These are phyloP conservation scores for Vimba vimba DNA, from an alignment of 2,113 vertebrate genomes.

Conservation along the genomic window DNA sequence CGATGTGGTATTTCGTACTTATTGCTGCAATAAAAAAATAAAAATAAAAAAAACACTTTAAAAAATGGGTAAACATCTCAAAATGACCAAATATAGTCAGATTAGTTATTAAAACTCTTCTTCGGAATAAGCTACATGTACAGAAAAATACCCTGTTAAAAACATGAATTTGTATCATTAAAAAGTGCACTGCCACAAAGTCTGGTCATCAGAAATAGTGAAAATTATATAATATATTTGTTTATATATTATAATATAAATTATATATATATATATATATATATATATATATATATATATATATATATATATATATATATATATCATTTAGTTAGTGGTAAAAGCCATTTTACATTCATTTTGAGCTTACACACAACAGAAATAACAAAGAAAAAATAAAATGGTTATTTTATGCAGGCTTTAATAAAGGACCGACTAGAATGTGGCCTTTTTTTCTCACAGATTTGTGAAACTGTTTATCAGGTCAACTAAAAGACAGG, in stretches of 20 bases:
- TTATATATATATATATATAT: too few relatives aligned
- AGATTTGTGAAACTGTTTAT: background rate
- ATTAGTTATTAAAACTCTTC: background rate
- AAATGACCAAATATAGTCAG: background rate
- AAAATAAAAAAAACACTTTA: too few relatives aligned
- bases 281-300: too few relatives aligned
- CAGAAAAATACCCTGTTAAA: background rate
- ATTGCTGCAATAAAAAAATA: background rate
- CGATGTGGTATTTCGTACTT: background rate
- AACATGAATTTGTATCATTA: background rate
- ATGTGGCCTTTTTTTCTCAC: background rate
- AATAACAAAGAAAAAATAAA: background rate
- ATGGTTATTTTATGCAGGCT: background rate
- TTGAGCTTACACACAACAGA: background rate
- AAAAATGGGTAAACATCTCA: background rate
- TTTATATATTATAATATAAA: too few relatives aligned
- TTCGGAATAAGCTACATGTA: background rate
- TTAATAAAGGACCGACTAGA: background rate
- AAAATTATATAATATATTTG: background rate
- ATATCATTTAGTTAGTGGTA: background rate
- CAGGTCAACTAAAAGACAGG: background rate
- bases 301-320: too few relatives aligned
- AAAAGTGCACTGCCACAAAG: background rate
- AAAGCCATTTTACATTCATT: background rate
- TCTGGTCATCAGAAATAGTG: background rate